Base-by-base conservation (phyloP, 2,888 invertebrate species). In the Silvanus unidentatus region DNA sequence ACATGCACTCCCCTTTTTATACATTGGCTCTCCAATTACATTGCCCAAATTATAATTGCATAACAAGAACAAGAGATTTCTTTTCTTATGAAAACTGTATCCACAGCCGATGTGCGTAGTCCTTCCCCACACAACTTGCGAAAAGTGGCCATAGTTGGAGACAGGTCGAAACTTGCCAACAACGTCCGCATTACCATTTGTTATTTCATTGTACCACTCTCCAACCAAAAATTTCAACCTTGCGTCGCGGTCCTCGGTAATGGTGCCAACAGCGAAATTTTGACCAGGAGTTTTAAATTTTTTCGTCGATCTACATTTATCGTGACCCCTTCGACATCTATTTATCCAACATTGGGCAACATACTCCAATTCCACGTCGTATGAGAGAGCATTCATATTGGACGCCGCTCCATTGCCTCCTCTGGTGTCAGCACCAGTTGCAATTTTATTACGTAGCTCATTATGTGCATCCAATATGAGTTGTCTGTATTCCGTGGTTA, bases 351-450 rank as follows among this genome's bases (percentile, higher is more conserved):
- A 43, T 29, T 15, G 29, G 12, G 43, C 43, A 5, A 38, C 12
- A 39, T 27, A 39, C 15, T 43, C 43, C 29, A 43, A 27, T 39
- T 43, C 43, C 1, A 38, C 27, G 15, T 39, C 39, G 28, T 43
- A 43, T 15, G 29, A 38, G 9, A 43, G 13, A n/a, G 38, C 43
- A 29, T 38, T 38, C 43, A 43, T 43, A 22, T 43, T 43, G n/a
- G 43, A 37, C 5, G 39, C 32, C 5, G 11, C 43, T 30, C 29
- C 9, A 16, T 38, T 16, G 13, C 15, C 16, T 5, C 6, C 14
- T 16, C 16, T 4, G 3, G 3, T 12, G n/a, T 37, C 37, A 5
- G 4, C 12, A n/a, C 16, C 16, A 14, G 10, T 16, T 12, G 37
- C 37, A 37, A 37, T 14, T 37, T 37, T 14, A 15, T 37, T 37